These are phyloP conservation scores for Okapia johnstoni DNA, from an alignment of 2,113 vertebrate species.

Conservation along the genomic window DNA sequence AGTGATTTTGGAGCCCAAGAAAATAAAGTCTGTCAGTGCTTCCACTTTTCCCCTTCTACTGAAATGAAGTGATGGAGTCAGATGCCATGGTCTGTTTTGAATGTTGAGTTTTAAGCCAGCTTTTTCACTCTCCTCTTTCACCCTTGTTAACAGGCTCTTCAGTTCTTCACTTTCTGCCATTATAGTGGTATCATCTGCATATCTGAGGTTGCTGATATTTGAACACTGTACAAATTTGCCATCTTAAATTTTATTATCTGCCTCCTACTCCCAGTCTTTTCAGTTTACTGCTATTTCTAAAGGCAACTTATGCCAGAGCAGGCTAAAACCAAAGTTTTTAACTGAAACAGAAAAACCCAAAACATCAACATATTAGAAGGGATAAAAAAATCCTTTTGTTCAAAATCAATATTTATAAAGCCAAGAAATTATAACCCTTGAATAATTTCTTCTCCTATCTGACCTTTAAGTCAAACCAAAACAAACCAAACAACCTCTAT, in stretches of 20 bases:
- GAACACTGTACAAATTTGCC: not conserved
- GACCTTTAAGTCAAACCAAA: not conserved
- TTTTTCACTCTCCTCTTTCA: not conserved
- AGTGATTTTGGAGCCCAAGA: not conserved
- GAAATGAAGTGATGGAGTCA: not conserved
- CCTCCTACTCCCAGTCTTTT: not conserved
- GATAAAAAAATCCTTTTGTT: not conserved
- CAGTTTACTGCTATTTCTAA: not conserved
- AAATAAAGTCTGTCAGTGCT: not conserved
- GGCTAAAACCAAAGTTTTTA: not conserved
- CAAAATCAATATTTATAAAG: not conserved
- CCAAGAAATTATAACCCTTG: not conserved
- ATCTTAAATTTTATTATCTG: not conserved
- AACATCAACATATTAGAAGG: not conserved
- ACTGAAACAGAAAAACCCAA: not conserved
- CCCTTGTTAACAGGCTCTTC: not conserved
- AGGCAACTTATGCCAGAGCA: not conserved
- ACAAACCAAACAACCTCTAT: not conserved
- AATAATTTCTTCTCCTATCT: not conserved
- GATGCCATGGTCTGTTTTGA: not conserved
- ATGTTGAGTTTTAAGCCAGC: not conserved
- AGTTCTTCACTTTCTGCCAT: not conserved
- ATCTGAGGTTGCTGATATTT: not conserved
- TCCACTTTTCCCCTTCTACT: not conserved
- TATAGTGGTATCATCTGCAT: not conserved